These are phyloP conservation scores for Zaprionus lineosus DNA, from an alignment of 2,888 invertebrate genomes.

Conservation along the genomic window DNA sequence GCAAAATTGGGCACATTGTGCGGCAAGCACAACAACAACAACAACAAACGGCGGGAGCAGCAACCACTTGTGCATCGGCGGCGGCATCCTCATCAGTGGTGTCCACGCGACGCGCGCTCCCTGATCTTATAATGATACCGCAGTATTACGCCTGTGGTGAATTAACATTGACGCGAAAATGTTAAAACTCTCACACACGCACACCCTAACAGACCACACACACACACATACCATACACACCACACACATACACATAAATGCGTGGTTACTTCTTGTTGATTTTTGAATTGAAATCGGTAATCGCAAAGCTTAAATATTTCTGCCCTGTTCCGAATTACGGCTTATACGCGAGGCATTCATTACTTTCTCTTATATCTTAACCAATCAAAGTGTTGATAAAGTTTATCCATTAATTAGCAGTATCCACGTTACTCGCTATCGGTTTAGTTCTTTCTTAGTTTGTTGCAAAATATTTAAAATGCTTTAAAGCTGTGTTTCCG, in stretches of 20 bases:
- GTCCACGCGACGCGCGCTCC: conserved; percentile 65
- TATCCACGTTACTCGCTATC: no score
- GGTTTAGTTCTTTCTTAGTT: no score
- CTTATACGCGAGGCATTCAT: no score
- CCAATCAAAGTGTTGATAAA: no score
- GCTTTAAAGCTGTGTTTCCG: no score
- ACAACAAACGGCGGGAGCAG: conserved; percentile 23
- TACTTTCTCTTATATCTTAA: no score
- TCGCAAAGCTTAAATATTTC: conserved; percentile 1
- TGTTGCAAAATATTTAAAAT: no score
- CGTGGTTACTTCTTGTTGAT: conserved; percentile 29
- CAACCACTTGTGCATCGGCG: conserved; percentile 39
- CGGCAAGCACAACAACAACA: conserved; percentile 78
- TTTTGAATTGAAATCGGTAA: conserved; percentile 13
- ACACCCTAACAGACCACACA: conserved; percentile 9
- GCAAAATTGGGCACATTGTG: conserved; percentile 82
- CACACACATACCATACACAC: conserved; percentile 2
- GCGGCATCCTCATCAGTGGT: conserved; percentile 48
- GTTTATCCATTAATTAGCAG: no score
- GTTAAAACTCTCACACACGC: conserved; percentile 45
- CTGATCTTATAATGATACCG: conserved; percentile 81
- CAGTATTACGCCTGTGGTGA: conserved; percentile 82
- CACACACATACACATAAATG: conserved; percentile 24
- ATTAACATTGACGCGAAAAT: conserved; percentile 80
- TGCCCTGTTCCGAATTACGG: conserved; percentile 8